Conservation (phyloP, 2,113 vertebrate genomes). For the Tragulus kanchil region DNA sequence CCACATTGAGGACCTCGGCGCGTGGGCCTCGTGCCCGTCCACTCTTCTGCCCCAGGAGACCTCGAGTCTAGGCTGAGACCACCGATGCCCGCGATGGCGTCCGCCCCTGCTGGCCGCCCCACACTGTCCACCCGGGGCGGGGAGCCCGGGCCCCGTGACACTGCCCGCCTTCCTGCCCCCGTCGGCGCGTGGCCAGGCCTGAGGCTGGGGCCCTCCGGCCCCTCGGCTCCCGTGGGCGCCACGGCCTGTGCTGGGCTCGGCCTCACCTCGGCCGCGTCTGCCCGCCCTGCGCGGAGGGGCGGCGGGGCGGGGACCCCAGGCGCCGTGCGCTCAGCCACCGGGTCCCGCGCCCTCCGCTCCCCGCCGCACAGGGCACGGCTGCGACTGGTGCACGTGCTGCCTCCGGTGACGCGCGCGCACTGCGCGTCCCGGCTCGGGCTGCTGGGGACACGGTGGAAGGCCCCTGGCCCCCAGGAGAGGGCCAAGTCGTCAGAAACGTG, state of each 20-base stretch:
- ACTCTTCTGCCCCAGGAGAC: background rate
- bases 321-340: background rate
- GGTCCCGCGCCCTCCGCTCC: background rate
- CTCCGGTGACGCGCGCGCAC: background rate
- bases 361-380: too few relatives aligned
- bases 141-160: too few relatives aligned
- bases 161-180: background rate
- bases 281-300: background rate
- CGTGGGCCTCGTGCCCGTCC: background rate
- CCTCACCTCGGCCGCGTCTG: background rate
- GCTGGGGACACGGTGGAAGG: too few relatives aligned
- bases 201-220: too few relatives aligned
- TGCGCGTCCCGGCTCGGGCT: too few relatives aligned
- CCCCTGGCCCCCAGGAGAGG: too few relatives aligned
- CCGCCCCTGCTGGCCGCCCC: too few relatives aligned
- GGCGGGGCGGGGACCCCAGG: too few relatives aligned
- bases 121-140: too few relatives aligned
- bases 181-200: background rate
- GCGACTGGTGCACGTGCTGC: too few relatives aligned
- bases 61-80: background rate
- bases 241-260: background rate
- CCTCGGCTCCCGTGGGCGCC: too few relatives aligned
- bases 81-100: background rate
- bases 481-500: background rate
- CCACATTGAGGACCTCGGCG: background rate